Percentiles rank a stretch among this genome's conserved stretches.
Conservation (phyloP, 2,888 invertebrate species). For the Antitype chi region DNA sequence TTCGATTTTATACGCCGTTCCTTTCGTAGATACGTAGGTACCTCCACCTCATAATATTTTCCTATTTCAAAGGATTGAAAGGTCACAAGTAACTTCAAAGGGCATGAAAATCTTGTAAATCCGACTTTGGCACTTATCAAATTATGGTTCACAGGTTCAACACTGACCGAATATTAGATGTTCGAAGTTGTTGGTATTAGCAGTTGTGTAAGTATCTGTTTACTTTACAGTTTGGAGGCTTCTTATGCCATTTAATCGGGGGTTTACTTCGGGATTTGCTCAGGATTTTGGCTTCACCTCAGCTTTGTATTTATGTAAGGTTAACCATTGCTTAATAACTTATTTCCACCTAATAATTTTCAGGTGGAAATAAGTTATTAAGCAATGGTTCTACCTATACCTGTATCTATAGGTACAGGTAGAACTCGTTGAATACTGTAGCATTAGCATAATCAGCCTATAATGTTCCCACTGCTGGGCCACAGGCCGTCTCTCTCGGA, state of each 20-base stretch:
- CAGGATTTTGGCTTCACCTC: conserved; percentile 37
- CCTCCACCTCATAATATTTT: conserved; percentile 57
- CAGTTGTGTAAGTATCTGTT: conserved; percentile 52
- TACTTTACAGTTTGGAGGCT: conserved; percentile 45
- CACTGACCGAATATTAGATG: conserved; percentile 40
- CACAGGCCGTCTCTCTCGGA: too few relatives aligned
- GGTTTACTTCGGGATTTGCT: conserved; percentile 30
- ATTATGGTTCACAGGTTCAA: conserved; percentile 43
- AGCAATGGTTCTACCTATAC: too few relatives aligned
- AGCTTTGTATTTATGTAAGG: conserved; percentile 24
- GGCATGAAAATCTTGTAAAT: conserved; percentile 42
- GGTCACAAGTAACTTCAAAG: conserved; percentile 61
- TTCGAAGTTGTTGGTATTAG: conserved; percentile 40
- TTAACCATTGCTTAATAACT: background rate
- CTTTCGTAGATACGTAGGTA: conserved; percentile 18
- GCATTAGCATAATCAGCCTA: too few relatives aligned
- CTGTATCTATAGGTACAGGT: background rate
- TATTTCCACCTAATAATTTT: background rate
- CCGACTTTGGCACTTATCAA: conserved; percentile 38
- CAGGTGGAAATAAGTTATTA: background rate
- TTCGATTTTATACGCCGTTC: conserved; percentile 48
- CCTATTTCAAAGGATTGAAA: conserved; percentile 61
- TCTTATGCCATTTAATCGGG: conserved; percentile 52
- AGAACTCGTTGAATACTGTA: background rate
- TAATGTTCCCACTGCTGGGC: too few relatives aligned